Conservation (phyloP, 2,888 invertebrate species). For the Nephrotoma appendiculata region DNA sequence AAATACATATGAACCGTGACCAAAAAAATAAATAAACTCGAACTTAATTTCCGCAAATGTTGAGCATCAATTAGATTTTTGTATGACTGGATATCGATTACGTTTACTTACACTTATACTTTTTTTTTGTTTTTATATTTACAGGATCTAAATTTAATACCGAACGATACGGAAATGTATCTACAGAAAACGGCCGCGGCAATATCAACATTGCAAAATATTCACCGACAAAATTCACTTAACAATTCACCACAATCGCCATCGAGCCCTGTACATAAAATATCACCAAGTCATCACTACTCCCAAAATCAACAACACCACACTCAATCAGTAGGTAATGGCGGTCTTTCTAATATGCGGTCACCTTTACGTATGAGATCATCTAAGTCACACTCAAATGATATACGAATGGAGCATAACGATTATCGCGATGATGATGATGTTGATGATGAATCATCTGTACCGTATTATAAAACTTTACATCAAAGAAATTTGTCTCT, state of each 20-base stretch:
- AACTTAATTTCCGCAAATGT: neutral
- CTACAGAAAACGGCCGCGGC: slow-evolving; percentile 37
- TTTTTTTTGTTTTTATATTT: neutral
- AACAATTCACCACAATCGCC: slow-evolving; percentile 16
- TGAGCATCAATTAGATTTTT: neutral
- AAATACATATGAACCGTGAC: neutral
- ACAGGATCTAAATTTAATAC: slow-evolving; percentile 16
- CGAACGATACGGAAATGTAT: slow-evolving; percentile 38
- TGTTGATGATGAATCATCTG: neutral
- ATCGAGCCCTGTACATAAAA: slow-evolving; percentile 11
- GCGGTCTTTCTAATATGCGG: neutral
- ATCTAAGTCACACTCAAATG: neutral
- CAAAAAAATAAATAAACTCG: neutral
- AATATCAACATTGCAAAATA: slow-evolving; percentile 25
- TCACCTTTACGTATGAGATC: slow-evolving; percentile 2
- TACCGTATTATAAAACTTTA: slow-evolving; percentile 2
- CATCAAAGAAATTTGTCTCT: slow-evolving; percentile 18
- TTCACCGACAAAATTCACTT: slow-evolving; percentile 28
- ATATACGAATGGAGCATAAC: neutral
- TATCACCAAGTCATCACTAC: slow-evolving; percentile 10
- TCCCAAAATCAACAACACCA: slow-evolving; percentile 14
- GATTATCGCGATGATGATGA: neutral
- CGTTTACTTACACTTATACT: neutral
- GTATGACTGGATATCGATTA: neutral
- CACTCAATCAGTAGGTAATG: slow-evolving; percentile 5